These are phyloP conservation scores for Eutolmus rufibarbis DNA, from an alignment of 2,888 invertebrate species.

Conservation along the genomic window DNA sequence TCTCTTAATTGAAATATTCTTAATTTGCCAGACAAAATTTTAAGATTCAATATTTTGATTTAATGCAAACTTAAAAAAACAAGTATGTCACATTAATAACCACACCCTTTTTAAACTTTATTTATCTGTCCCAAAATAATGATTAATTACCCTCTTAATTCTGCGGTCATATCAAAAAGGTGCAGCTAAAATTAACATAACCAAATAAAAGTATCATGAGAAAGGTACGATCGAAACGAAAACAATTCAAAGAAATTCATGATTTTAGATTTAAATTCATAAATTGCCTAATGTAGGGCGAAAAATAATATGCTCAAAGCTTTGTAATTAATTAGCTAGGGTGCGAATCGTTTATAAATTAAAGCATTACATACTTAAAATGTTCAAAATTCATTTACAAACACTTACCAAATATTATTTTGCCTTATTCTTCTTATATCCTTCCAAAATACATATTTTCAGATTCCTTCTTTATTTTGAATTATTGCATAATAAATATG, in stretches of 20 bases:
- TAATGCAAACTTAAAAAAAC: neutral
- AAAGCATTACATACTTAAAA: neutral
- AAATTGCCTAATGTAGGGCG: neutral
- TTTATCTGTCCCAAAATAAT: neutral
- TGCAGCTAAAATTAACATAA: neutral
- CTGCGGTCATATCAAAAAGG: neutral
- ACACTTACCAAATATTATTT: neutral
- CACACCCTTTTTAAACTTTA: neutral
- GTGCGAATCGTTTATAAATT: neutral
- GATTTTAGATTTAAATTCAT: neutral
- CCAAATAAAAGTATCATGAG: neutral
- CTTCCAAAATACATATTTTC: neutral
- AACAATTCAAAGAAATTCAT: neutral
- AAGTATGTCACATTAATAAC: neutral
- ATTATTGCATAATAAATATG: neutral
- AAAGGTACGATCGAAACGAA: neutral
- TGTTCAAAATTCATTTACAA: neutral
- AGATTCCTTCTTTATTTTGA: neutral
- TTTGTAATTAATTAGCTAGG: neutral
- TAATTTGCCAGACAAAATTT: neutral
- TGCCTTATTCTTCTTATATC: neutral
- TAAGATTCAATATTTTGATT: neutral
- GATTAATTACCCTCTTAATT: neutral
- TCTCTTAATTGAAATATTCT: too few relatives aligned
- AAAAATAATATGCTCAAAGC: neutral